Conservation (phyloP, 2,113 vertebrate species). For the Acanthochromis polyacanthus region DNA sequence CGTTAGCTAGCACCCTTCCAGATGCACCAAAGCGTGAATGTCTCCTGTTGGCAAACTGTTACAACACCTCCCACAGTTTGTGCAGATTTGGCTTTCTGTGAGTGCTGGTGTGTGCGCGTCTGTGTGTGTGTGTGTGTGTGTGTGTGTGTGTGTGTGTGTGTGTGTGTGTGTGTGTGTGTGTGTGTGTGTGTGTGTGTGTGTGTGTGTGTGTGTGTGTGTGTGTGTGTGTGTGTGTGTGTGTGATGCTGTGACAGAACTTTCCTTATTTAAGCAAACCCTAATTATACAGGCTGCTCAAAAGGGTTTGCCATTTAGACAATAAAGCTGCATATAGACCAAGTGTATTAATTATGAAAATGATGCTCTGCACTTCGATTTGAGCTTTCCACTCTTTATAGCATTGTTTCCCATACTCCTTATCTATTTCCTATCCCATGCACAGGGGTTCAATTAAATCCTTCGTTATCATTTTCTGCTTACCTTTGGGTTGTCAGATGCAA, state of each 20-base stretch:
- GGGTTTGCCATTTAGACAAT: conserved; percentile 19
- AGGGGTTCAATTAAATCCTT: conserved; percentile 65
- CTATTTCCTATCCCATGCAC: conserved; percentile 44
- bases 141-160: no score
- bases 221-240: conserved; percentile 16
- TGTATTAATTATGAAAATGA: conserved; percentile 41
- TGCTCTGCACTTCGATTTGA: conserved; percentile 25
- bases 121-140: no score
- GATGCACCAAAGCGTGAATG: conserved; percentile 75
- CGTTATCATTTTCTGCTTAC: conserved; percentile 74
- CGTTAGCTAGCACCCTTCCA: conserved; percentile 73
- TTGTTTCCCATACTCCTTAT: conserved; percentile 51
- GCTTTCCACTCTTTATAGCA: background rate
- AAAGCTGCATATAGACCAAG: conserved; percentile 7
- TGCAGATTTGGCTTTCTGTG: conserved; percentile 47
- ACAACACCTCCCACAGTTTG: conserved; percentile 75
- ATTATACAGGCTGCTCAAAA: conserved; percentile 30
- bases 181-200: no score
- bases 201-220: conserved; percentile 19
- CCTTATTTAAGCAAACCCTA: conserved; percentile 38
- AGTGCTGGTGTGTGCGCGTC: no score
- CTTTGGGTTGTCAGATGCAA: conserved; percentile 71
- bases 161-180: no score
- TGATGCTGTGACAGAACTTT: conserved; percentile 26
- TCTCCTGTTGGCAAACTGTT: conserved; percentile 78